phyloP scores from a whole-genome alignment of 2,113 vertebrate genomes.

The Oophaga pumilio region DNA sequence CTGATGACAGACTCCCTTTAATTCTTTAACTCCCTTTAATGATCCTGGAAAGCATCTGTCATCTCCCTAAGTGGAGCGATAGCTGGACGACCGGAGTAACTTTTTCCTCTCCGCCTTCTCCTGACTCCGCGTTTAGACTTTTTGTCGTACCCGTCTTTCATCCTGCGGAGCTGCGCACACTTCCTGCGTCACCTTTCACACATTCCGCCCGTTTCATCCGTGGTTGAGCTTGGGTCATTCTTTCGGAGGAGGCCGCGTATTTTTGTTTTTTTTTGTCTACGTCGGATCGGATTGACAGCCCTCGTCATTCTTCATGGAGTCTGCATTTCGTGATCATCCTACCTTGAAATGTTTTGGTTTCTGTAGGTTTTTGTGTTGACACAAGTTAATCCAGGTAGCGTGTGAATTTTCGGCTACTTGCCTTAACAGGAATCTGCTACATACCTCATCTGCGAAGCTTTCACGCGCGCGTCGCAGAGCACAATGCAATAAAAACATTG shows the following conservation, averaged over 20 bases:
- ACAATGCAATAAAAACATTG: slow-evolving; percentile 23
- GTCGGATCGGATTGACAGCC: slow-evolving; percentile 58
- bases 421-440: slow-evolving; percentile 33
- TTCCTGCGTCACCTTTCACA: slow-evolving; percentile 9
- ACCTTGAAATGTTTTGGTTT: slow-evolving; percentile 54
- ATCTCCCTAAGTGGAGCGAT: not conserved
- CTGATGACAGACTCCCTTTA: too few species aligned
- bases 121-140: not conserved
- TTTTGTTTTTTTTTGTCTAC: not conserved
- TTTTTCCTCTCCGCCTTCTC: not conserved
- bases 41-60: not conserved
- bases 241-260: not conserved
- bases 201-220: not conserved
- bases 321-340: slow-evolving; percentile 55
- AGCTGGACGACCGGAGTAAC: not conserved
- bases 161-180: slow-evolving; percentile 11
- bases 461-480: slow-evolving; percentile 23
- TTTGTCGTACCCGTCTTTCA: not conserved
- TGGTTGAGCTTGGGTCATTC: not conserved
- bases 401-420: slow-evolving; percentile 52
- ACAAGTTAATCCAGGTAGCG: slow-evolving; percentile 52
- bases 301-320: slow-evolving; percentile 55
- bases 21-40: too few species aligned
- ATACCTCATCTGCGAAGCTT: slow-evolving; percentile 15
- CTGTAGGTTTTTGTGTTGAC: slow-evolving; percentile 39